Evolutionary conservation across 2,797 vertebrate genomes (phyloP), one percentile per base, ranked within the genome.

Genomic region (Gymnodraco acuticeps): DNA sequence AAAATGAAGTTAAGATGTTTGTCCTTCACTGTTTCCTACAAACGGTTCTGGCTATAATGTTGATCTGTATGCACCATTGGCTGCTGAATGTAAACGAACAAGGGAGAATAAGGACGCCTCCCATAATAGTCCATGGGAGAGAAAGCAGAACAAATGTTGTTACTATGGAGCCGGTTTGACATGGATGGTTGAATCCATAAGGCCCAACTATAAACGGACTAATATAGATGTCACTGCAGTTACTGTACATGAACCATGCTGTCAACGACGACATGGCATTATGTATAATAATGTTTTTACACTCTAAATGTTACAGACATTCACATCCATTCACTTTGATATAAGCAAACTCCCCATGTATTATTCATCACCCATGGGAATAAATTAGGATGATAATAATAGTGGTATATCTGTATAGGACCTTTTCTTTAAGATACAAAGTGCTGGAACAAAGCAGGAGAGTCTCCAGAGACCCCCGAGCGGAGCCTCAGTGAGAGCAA

Each of bases 291-390:
- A 46, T 17, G 48, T 70, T 84, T 67, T 62, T 15, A 63, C 17
- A 60, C 9, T 42, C 53, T 13, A 78, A 45, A 78, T 68, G 63
- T 75, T 64, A 59, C 2, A 68, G 10, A 46, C 12, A 2, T 33
- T 70, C 46, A 47, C 27, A 48, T 41, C 13, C 31, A 8, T 52
- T 78, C 23, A 33, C 19, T 64, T 31, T 47, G 43, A 66, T 58
- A 60, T 27, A 27, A 38, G 33, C 33, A 38, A 38, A 31, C 63
- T 31, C 51, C 2, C 10, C 1, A 78, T 84, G 72, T 75, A 83
- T 89, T 77, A 87, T 86, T 86, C 78, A 88, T 82, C 45, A 48
- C 68, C 75, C 31, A 3, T 1, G 80, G 51, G 70, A 73, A 71
- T 76, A 65, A 80, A 80, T 80, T 53, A 72, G 6, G n/a, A 75